Evolutionary conservation across 2,797 vertebrate species (phyloP).

Genomic region (Hoplostethus atlanticus): DNA sequence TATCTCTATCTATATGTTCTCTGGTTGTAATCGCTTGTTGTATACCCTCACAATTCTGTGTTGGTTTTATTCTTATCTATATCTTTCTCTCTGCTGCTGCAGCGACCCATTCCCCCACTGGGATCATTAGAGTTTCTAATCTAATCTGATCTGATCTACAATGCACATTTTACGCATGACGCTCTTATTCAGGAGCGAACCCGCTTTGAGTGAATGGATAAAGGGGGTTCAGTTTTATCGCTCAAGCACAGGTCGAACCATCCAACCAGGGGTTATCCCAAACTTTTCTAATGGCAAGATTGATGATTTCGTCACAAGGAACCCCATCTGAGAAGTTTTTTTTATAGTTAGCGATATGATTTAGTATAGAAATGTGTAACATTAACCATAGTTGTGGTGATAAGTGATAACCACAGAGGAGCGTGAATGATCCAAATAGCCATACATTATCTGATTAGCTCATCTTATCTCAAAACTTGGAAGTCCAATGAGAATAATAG

Average conservation of each 20-base stretch:
- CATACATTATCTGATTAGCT: not conserved
- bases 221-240: too few relatives aligned
- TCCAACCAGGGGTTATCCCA: too few relatives aligned
- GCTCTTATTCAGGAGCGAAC: not conserved
- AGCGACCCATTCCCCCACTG: not conserved
- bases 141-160: too few relatives aligned
- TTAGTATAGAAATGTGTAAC: not conserved
- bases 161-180: too few relatives aligned
- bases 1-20: not conserved
- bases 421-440: not conserved
- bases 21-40: not conserved
- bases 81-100: not conserved
- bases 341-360: not conserved
- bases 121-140: not conserved
- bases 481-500: not conserved
- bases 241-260: too few relatives aligned
- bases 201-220: constrained; percentile 14
- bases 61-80: not conserved
- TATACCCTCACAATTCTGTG: too few relatives aligned
- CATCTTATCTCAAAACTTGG: too few relatives aligned
- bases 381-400: not conserved
- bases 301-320: too few relatives aligned
- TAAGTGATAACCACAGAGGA: not conserved
- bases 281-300: too few relatives aligned
- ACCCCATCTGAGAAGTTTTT: not conserved